Conservation (phyloP, 2,797 vertebrate species). For the Karalla daura region DNA sequence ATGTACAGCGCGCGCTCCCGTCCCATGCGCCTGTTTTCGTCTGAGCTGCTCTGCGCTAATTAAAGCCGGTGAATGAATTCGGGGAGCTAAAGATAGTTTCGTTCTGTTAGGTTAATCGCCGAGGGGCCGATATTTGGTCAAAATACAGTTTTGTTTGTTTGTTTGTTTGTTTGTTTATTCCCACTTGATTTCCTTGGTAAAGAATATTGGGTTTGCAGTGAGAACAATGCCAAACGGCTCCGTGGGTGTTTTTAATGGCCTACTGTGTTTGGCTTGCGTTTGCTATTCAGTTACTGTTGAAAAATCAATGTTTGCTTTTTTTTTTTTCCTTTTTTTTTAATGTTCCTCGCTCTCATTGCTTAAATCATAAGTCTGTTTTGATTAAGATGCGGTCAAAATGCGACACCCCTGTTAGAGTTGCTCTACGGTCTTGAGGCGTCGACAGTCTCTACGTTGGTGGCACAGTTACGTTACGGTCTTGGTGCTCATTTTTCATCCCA, state of each 20-base stretch:
- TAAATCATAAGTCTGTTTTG: conserved; percentile 14
- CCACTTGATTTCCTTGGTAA: conserved; percentile 38
- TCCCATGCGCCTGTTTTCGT: conserved; percentile 3
- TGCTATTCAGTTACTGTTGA: conserved; percentile 41
- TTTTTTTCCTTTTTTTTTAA: conserved; percentile 12
- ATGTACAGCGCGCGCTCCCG: neutral
- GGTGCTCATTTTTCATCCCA: neutral
- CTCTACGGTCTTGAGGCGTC: neutral
- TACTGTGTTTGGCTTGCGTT: conserved; percentile 58
- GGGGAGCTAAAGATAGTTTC: conserved; percentile 10
- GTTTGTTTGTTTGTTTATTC: conserved; percentile 60
- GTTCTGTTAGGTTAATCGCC: conserved; percentile 15
- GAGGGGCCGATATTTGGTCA: conserved; percentile 24
- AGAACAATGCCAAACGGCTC: conserved; percentile 62
- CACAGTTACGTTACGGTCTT: conserved; percentile 1
- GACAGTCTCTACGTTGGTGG: conserved; percentile 5
- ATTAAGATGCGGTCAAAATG: neutral
- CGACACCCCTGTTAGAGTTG: neutral
- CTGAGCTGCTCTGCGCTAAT: neutral
- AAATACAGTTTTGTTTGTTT: conserved; percentile 42
- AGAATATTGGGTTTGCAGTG: conserved; percentile 54
- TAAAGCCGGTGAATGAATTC: conserved; percentile 6
- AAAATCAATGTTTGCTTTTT: conserved; percentile 56
- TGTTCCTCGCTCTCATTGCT: conserved; percentile 25
- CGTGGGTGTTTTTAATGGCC: conserved; percentile 67